These are phyloP conservation scores for Sebastes matsubarae DNA, from an alignment of 2,797 vertebrate genomes.

Conservation along the genomic window DNA sequence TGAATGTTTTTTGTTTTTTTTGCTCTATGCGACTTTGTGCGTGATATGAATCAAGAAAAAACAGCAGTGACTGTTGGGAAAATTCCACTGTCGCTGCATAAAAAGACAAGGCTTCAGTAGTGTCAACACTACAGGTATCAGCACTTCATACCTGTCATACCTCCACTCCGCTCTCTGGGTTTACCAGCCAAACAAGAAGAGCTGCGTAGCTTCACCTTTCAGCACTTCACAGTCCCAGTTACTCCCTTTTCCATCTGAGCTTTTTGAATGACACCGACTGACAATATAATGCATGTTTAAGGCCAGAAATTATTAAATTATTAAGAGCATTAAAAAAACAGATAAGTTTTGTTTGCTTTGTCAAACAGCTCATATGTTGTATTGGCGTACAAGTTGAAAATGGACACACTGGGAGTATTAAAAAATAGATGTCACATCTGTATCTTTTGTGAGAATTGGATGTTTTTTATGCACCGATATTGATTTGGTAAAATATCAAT, in stretches of 20 bases:
- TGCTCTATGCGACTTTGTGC: neutral
- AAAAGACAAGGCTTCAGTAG: neutral
- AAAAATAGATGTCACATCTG: neutral
- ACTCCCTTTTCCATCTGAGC: neutral
- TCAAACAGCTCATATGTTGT: neutral
- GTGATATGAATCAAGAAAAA: slow-evolving; percentile 10
- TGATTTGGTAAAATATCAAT: neutral
- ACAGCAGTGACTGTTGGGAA: neutral
- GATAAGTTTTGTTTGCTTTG: neutral
- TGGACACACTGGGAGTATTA: accelerated
- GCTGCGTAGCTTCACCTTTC: neutral
- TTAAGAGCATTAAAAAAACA: neutral
- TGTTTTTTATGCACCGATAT: neutral
- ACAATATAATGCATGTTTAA: no score
- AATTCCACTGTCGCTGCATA: slow-evolving; percentile 24
- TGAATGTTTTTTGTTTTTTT: neutral
- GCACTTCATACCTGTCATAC: slow-evolving; percentile 49
- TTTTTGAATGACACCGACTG: neutral
- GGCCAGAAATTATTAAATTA: neutral
- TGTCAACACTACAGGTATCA: slow-evolving; percentile 25
- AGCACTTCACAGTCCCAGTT: neutral
- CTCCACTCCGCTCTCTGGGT: neutral
- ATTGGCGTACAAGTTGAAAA: neutral
- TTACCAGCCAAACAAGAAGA: slow-evolving; percentile 12
- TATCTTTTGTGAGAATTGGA: neutral